A percentile compares a stretch with the other conserved stretches of the same genome.
phyloP scores from a whole-genome alignment of 37 sponge, comb jelly and placozoan genomes.

The Amphimedon queenslandica region DNA sequence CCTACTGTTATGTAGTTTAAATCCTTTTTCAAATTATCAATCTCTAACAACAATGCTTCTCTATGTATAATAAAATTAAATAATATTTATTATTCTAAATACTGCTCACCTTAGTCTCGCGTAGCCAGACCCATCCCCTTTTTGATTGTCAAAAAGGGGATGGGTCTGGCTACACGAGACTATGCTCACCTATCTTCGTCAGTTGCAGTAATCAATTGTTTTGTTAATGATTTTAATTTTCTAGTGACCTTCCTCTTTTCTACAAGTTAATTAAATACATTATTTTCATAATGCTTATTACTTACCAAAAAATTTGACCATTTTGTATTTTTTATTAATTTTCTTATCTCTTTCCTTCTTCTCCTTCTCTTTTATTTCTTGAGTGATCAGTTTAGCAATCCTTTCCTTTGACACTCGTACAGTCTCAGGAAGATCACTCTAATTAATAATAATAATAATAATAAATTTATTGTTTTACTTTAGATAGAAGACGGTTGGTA shows the following conservation, averaged over 20 bases:
- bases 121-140: too few species aligned
- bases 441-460: too few species aligned
- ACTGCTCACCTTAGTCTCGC: too few species aligned
- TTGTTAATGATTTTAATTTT: background rate
- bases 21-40: background rate
- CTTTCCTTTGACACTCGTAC: background rate
- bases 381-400: background rate
- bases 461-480: too few species aligned
- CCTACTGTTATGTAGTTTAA: background rate
- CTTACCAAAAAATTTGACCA: background rate
- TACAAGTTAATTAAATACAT: background rate
- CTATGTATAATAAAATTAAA: background rate
- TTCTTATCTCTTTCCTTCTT: background rate
- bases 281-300: background rate
- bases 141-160: too few species aligned
- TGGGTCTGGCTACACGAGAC: background rate
- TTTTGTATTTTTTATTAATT: background rate
- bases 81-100: too few species aligned
- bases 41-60: background rate
- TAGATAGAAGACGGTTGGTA: background rate
- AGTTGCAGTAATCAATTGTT: background rate
- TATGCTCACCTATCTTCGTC: background rate
- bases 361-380: background rate
- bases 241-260: background rate
- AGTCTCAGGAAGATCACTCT: background rate